phyloP scores from a whole-genome alignment of 2,888 invertebrate genomes.

The Ceratothoa steindachneri region DNA sequence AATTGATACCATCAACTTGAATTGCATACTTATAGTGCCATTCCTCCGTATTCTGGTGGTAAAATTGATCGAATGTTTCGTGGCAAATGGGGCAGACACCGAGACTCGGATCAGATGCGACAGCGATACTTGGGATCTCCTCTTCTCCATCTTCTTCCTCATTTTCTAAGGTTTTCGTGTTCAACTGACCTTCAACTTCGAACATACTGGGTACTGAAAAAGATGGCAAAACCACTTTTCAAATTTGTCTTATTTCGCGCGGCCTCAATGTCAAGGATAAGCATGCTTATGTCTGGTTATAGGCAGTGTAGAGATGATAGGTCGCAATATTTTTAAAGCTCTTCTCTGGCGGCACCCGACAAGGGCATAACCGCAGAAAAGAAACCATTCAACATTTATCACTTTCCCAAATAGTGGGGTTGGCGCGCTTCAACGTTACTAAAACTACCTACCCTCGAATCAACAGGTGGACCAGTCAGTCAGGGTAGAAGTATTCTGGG shows the following conservation, averaged over 20 bases:
- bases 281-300: neutral
- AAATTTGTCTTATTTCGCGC: neutral
- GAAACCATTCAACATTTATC: no score
- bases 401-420: no score
- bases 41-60: slow-evolving; percentile 93
- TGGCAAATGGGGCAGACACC: slow-evolving; percentile 83
- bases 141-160: slow-evolving; percentile 61
- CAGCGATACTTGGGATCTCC: slow-evolving; percentile 58
- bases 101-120: slow-evolving; percentile 65
- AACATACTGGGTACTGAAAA: slow-evolving; percentile 32
- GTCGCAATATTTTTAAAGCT: no score
- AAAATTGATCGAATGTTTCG: slow-evolving; percentile 90
- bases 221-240: neutral
- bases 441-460: no score
- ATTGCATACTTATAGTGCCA: slow-evolving; percentile 87
- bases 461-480: no score
- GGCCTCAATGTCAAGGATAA: no score
- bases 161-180: slow-evolving; percentile 54
- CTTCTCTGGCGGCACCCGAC: no score
- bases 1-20: slow-evolving; percentile 66
- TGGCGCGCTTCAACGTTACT: no score
- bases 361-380: no score
- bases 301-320: neutral
- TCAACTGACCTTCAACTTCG: slow-evolving; percentile 52
- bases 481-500: no score